Evolutionary conservation across 2,113 vertebrate genomes (phyloP), one percentile per base, ranked within the genome.

Genomic region (Podocnemis expansa): DNA sequence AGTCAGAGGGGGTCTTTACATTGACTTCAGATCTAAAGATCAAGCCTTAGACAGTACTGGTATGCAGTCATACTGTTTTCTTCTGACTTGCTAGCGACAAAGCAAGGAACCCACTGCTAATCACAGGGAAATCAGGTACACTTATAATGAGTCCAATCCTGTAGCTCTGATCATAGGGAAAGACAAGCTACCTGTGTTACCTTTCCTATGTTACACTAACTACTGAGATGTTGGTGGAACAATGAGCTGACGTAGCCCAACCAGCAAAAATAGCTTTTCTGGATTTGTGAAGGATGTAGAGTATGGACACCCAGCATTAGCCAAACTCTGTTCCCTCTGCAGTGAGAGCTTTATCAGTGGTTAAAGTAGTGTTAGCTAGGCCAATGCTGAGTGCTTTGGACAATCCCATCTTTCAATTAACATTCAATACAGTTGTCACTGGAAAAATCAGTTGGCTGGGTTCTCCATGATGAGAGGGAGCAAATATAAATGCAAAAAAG

Each of bases 151-250:
- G 2, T 76, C 41, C 43, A 12, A 25, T 25, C 24, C 22, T 43
- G 3, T 2, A 0, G 0, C 82, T 80, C 2, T 2, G 82, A 31
- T 10, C 22, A 52, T 51, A 21, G 86, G 73, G 49, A 92, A 13
- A 90, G 0, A 0, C 11, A 85, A 88, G 8, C 1, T 24, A 82
- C 60, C 4, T n/a, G n/a, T n/a, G n/a, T n/a, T n/a, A n/a, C n/a
- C n/a, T n/a, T n/a, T n/a, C n/a, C n/a, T n/a, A n/a, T n/a, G n/a
- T n/a, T n/a, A n/a, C 78, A 92, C 3, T 45, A 80, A 38, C 1
- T 12, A 86, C 4, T 16, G 58, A 27, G 4, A 34, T 11, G 27
- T 76, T 76, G 27, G 24, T 24, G 73, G 41, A 41, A 75, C 38
- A 75, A 45, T 75, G 24, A 45, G 21, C 24, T 76, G 25, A 45